Conservation (phyloP, 2,113 vertebrate genomes). For the Rhinoptilus africanus region DNA sequence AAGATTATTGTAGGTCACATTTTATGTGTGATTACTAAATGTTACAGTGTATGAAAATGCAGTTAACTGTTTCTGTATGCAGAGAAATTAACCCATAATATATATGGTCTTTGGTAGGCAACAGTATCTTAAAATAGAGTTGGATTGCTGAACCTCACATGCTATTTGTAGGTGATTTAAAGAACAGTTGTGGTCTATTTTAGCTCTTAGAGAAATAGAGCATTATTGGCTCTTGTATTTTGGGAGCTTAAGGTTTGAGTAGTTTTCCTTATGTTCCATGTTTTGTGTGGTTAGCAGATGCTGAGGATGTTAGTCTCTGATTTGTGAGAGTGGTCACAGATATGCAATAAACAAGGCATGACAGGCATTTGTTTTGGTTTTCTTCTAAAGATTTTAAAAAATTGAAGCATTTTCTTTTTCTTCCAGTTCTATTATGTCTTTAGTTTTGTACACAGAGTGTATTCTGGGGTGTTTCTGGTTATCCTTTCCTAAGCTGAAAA, state of each 20-base stretch:
- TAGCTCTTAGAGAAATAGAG: neutral
- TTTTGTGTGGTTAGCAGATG: neutral
- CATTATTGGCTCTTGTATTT: neutral
- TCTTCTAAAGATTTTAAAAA: neutral
- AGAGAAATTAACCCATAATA: neutral
- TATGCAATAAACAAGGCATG: neutral
- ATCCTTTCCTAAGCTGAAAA: neutral
- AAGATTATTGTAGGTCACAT: neutral
- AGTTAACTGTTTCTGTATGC: neutral
- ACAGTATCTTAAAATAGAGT: neutral
- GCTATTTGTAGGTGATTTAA: neutral
- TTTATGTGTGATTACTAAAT: neutral
- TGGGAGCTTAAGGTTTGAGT: neutral
- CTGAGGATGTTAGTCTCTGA: neutral
- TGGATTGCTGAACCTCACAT: neutral
- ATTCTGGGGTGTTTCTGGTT: slow-evolving; percentile 3
- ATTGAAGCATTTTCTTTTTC: neutral
- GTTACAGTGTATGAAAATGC: neutral
- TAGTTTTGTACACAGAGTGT: neutral
- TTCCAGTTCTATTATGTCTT: neutral
- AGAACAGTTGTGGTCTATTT: neutral
- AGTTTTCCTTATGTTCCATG: neutral
- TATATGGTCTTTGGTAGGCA: neutral
- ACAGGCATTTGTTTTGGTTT: neutral
- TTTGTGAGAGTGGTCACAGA: neutral